phyloP scores from a whole-genome alignment of 1,140 invertebrate species.

The Cotesia chilonis region DNA sequence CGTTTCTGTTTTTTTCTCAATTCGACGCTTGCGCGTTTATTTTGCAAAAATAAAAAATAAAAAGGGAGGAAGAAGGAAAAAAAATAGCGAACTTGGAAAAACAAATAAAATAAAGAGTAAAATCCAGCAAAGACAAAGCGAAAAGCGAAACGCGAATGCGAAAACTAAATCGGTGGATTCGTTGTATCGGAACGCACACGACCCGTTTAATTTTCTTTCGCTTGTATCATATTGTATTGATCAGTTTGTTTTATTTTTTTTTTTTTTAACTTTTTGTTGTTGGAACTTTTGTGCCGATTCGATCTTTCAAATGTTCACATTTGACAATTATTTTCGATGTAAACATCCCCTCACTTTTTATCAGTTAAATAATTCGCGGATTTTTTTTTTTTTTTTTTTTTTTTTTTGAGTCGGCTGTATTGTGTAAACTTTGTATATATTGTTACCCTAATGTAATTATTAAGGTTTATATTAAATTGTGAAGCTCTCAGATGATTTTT shows the following conservation, averaged over 20 bases:
- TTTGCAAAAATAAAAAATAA: too few relatives aligned
- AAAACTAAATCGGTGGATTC: conserved; percentile 11
- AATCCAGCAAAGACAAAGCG: background rate
- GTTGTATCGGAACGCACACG: conserved; percentile 26
- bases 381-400: conserved; percentile 14
- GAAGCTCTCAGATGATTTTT: background rate
- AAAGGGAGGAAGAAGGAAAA: too few relatives aligned
- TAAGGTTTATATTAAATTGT: background rate
- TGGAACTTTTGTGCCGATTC: too few relatives aligned
- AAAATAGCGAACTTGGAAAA: too few relatives aligned
- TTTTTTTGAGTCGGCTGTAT: background rate
- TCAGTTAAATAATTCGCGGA: background rate
- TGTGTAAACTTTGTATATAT: conserved; percentile 40
- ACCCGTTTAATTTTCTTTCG: conserved; percentile 37
- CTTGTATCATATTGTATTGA: conserved; percentile 32
- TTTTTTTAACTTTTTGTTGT: background rate
- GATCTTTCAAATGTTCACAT: background rate
- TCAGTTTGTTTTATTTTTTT: conserved; percentile 28
- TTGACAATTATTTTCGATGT: background rate
- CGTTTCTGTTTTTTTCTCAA: too few relatives aligned
- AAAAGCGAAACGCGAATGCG: background rate
- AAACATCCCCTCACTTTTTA: background rate
- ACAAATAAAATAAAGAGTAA: conserved; percentile 1
- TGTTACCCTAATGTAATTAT: conserved; percentile 24
- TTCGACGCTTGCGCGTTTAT: too few relatives aligned